These are phyloP conservation scores for Diarsia rubi DNA, from an alignment of 2,888 invertebrate species.

Conservation along the genomic window DNA sequence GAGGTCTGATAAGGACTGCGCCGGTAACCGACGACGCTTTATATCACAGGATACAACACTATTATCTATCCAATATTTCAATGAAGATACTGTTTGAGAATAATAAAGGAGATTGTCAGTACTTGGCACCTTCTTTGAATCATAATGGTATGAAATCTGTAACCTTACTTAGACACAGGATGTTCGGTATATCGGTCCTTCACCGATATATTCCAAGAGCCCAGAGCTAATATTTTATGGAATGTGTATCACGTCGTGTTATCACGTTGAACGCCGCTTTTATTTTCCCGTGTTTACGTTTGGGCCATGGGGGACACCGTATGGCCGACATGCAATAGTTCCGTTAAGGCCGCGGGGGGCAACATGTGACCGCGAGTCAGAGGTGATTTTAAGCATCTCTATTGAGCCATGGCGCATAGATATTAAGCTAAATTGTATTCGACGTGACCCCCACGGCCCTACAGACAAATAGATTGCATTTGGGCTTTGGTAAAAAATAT, in stretches of 20 bases:
- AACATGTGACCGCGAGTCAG: background rate
- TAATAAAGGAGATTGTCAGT: slow-evolving; percentile 52
- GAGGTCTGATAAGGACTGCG: slow-evolving; percentile 69
- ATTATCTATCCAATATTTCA: slow-evolving; percentile 74
- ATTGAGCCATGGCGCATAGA: background rate
- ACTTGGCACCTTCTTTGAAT: slow-evolving; percentile 45
- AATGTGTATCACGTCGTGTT: too few relatives aligned
- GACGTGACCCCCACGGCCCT: slow-evolving; percentile 9
- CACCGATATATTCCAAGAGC: too few relatives aligned
- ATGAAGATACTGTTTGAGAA: slow-evolving; percentile 58
- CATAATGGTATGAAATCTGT: slow-evolving; percentile 27
- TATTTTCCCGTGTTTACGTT: too few relatives aligned
- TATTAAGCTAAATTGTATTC: background rate
- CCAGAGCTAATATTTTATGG: too few relatives aligned
- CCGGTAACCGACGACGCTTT: slow-evolving; percentile 60
- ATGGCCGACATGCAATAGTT: too few relatives aligned
- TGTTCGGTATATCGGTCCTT: too few relatives aligned
- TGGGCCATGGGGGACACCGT: too few relatives aligned
- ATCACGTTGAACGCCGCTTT: too few relatives aligned
- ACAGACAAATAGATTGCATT: background rate
- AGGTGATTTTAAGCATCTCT: background rate
- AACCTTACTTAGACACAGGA: background rate
- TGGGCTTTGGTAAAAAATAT: background rate
- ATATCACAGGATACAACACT: slow-evolving; percentile 66
- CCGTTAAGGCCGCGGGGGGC: background rate